phyloP scores from a whole-genome alignment of 2,113 vertebrate species.

The Anolis sagrei region DNA sequence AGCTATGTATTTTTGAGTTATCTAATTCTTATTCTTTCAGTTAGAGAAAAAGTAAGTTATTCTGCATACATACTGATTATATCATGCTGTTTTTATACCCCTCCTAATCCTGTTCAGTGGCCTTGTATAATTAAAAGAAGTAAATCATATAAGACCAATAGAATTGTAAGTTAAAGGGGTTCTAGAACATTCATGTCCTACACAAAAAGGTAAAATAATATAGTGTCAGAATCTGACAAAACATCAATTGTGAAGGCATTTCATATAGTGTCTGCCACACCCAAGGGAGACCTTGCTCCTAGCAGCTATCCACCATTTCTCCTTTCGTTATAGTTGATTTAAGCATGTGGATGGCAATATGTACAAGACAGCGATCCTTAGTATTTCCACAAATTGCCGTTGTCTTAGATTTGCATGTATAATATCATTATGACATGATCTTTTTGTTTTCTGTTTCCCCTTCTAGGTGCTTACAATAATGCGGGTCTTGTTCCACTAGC shows the following conservation, averaged over 20 bases:
- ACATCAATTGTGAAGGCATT: too few relatives aligned
- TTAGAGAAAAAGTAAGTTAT: background rate
- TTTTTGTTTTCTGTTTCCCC: constrained; percentile 18
- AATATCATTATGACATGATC: background rate
- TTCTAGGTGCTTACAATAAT: constrained; percentile 96
- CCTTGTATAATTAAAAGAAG: background rate
- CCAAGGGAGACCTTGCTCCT: background rate
- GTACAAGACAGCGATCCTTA: background rate
- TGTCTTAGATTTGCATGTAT: background rate
- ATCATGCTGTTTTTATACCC: too few relatives aligned
- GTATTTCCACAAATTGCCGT: background rate
- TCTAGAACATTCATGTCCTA: background rate
- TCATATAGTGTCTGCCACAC: background rate
- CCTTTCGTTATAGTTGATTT: background rate
- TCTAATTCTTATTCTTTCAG: background rate
- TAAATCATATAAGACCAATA: background rate
- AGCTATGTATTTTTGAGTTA: background rate
- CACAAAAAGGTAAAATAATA: background rate
- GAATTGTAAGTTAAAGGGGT: background rate
- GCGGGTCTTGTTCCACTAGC: constrained; percentile 91
- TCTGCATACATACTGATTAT: too few relatives aligned
- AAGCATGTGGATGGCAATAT: background rate
- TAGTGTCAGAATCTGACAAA: background rate
- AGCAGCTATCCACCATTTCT: background rate
- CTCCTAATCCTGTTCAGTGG: background rate